Evolutionary conservation across 2,113 vertebrate genomes (phyloP).

Genomic region (Psammodynastes pulverulentus): DNA sequence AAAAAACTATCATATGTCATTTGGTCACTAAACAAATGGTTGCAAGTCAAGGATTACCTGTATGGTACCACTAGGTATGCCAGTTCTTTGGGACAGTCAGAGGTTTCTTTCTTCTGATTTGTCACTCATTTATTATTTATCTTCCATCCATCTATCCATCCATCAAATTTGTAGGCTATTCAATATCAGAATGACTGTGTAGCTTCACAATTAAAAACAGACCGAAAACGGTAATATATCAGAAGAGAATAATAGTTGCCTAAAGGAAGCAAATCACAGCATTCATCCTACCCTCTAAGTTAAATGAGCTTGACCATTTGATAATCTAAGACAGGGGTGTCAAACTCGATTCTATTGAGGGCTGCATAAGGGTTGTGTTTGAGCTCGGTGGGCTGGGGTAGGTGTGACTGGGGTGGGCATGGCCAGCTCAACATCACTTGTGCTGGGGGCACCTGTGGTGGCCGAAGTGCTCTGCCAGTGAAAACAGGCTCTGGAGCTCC

Average conservation of each 20-base stretch:
- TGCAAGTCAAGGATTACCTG: neutral
- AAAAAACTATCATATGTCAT: neutral
- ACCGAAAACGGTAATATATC: neutral
- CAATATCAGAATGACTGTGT: neutral
- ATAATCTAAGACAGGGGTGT: neutral
- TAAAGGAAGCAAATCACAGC: neutral
- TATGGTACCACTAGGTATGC: slow-evolving; percentile 4
- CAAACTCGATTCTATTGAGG: too few species aligned
- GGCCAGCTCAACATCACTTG: too few species aligned
- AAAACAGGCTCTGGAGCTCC: too few species aligned
- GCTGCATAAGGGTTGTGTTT: too few species aligned
- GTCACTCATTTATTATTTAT: neutral
- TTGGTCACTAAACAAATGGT: neutral
- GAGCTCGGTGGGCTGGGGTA: too few species aligned
- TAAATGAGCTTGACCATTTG: neutral
- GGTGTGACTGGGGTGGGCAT: too few species aligned
- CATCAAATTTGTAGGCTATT: neutral
- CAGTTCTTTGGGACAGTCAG: neutral
- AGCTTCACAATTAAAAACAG: neutral
- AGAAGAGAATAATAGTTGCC: neutral
- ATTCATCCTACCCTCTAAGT: neutral
- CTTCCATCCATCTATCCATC: neutral
- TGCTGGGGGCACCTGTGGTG: too few species aligned
- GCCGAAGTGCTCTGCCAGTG: too few species aligned
- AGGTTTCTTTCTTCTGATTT: neutral